Evolutionary conservation across 2,888 invertebrate genomes (phyloP).

Genomic region (Abrostola tripartita): DNA sequence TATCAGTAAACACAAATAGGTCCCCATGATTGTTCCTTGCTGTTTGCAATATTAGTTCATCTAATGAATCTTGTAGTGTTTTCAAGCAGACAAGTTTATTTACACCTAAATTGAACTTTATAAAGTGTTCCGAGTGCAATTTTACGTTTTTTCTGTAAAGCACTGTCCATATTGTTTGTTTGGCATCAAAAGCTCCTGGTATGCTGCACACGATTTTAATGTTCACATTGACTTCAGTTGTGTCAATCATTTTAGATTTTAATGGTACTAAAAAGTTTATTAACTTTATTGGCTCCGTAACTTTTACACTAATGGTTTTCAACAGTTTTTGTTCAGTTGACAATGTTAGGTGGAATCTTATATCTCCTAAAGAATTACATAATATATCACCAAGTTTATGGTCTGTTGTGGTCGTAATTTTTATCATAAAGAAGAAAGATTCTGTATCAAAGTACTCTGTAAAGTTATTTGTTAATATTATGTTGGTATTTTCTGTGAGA

Average conservation of each 20-base stretch:
- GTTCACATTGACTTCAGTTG: slow-evolving; percentile 62
- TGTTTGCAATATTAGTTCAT: slow-evolving; percentile 62
- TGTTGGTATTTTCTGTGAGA: slow-evolving; percentile 57
- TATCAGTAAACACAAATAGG: slow-evolving; percentile 65
- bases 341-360: slow-evolving; percentile 72
- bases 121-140: slow-evolving; percentile 74
- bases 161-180: slow-evolving; percentile 68
- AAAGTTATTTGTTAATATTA: slow-evolving; percentile 68
- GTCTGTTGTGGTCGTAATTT: slow-evolving; percentile 58
- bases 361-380: slow-evolving; percentile 44
- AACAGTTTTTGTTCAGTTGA: slow-evolving; percentile 59
- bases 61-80: slow-evolving; percentile 54
- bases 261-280: slow-evolving; percentile 69
- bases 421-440: slow-evolving; percentile 66
- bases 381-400: slow-evolving; percentile 62
- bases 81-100: slow-evolving; percentile 54
- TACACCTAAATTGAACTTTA: slow-evolving; percentile 57
- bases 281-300: slow-evolving; percentile 65
- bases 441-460: slow-evolving; percentile 69
- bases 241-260: slow-evolving; percentile 39
- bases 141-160: slow-evolving; percentile 66
- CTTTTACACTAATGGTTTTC: slow-evolving; percentile 70
- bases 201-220: slow-evolving; percentile 71
- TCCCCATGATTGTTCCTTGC: slow-evolving; percentile 58
- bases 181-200: slow-evolving; percentile 69